Conservation (phyloP, 2,888 invertebrate genomes). For the Troides aeacus region DNA sequence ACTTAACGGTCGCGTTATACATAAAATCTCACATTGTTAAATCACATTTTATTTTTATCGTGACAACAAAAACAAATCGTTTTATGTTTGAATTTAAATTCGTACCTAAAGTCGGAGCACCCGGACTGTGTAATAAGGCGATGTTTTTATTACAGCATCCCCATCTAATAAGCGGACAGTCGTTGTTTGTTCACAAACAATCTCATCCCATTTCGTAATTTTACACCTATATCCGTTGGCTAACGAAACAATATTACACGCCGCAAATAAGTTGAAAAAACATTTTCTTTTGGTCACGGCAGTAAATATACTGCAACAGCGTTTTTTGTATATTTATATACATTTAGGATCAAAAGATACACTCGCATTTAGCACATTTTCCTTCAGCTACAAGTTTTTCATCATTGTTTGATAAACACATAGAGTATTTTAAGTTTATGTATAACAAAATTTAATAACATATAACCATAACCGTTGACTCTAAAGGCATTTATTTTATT, state of each 20-base stretch:
- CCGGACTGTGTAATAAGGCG: conserved; percentile 65
- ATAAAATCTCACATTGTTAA: conserved; percentile 56
- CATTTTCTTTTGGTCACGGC: conserved; percentile 34
- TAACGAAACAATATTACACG: conserved; percentile 54
- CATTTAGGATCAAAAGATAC: not conserved
- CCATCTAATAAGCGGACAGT: conserved; percentile 73
- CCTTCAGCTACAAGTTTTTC: too few relatives aligned
- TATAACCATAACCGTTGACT: too few relatives aligned
- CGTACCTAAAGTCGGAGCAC: conserved; percentile 49
- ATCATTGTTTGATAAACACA: too few relatives aligned
- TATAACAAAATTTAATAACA: too few relatives aligned
- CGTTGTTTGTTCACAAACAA: conserved; percentile 72
- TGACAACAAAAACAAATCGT: conserved; percentile 67
- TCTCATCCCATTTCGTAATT: conserved; percentile 66
- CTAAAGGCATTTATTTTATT: too few relatives aligned
- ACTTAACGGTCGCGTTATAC: conserved; percentile 45
- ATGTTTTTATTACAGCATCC: conserved; percentile 73
- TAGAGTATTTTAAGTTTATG: too few relatives aligned
- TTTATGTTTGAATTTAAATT: conserved; percentile 72
- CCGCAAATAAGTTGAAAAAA: conserved; percentile 51
- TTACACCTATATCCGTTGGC: conserved; percentile 61
- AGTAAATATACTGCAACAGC: conserved; percentile 8
- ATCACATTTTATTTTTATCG: conserved; percentile 67
- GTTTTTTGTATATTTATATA: not conserved
- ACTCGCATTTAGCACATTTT: not conserved